A percentile compares a stretch with the other conserved stretches of the same genome.
Conservation (phyloP, 1,140 invertebrate genomes). For the Drosophila gunungcola region DNA sequence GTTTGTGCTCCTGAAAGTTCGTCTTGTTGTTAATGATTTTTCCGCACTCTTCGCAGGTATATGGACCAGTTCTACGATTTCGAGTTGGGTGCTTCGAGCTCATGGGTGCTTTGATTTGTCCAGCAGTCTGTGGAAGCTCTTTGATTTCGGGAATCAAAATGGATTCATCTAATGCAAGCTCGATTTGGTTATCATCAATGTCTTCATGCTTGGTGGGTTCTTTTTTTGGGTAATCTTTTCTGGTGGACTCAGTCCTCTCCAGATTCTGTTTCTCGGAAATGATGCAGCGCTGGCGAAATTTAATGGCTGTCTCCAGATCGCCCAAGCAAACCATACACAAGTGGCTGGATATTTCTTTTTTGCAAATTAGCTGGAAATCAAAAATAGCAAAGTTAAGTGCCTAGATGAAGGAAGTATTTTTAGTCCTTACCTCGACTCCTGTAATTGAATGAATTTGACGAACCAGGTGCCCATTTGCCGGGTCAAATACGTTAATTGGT, state of each 20-base stretch:
- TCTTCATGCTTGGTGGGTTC: not conserved
- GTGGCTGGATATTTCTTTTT: slow-evolving; percentile 10
- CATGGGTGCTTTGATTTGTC: not conserved
- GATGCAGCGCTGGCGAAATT: slow-evolving; percentile 50
- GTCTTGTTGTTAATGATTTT: slow-evolving; percentile 15
- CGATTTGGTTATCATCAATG: slow-evolving; percentile 11
- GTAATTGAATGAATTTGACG: slow-evolving; percentile 40
- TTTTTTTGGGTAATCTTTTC: not conserved
- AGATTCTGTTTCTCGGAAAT: slow-evolving; percentile 39
- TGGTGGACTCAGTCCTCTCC: not conserved
- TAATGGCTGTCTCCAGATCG: slow-evolving; percentile 31
- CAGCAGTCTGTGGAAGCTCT: not conserved
- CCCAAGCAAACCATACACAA: slow-evolving; percentile 32
- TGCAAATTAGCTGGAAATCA: slow-evolving; percentile 12
- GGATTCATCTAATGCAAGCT: slow-evolving; percentile 9
- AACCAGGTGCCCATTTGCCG: slow-evolving; percentile 23
- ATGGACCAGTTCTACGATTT: not conserved
- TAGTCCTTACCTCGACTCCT: slow-evolving; percentile 31
- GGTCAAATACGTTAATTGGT: slow-evolving; percentile 29
- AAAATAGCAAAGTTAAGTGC: not conserved
- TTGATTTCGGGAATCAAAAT: not conserved
- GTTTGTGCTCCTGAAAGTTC: slow-evolving; percentile 38
- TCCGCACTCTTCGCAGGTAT: slow-evolving; percentile 29
- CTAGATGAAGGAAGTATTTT: not conserved
- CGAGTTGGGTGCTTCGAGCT: not conserved